Percentiles rank a stretch among this genome's conserved stretches.
Evolutionary conservation across 1,140 invertebrate genomes (phyloP).

Genomic region (Saxidomus purpurata): DNA sequence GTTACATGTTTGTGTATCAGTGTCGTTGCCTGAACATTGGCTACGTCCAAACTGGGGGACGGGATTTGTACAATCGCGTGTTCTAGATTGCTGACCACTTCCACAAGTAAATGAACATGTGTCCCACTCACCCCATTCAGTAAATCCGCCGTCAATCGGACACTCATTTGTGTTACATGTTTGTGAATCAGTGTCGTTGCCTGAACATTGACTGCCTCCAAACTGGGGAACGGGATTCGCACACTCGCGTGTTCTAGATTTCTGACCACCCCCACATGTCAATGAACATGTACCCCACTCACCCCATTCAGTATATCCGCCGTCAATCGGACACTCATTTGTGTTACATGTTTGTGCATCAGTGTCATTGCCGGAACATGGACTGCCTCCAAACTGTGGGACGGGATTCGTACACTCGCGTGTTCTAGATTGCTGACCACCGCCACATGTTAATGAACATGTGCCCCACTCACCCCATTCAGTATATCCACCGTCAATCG

Average conservation of each 20-base stretch:
- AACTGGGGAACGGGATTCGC: background rate
- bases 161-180: background rate
- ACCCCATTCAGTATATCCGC: constrained; percentile 1
- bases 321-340: background rate
- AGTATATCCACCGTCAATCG: constrained; percentile 11
- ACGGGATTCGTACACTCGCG: constrained; percentile 69
- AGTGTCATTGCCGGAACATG: constrained; percentile 59
- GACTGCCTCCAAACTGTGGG: constrained; percentile 67
- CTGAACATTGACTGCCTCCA: constrained; percentile 13
- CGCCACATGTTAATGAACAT: constrained; percentile 74
- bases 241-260: background rate
- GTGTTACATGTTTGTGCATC: constrained; percentile 55
- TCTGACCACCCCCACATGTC: background rate
- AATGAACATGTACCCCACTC: background rate
- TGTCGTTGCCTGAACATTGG: constrained; percentile 69
- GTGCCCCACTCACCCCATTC: constrained; percentile 57
- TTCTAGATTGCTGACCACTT: constrained; percentile 66
- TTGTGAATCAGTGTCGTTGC: constrained; percentile 52
- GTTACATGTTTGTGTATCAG: constrained; percentile 24
- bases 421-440: constrained; percentile 65
- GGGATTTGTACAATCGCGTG: constrained; percentile 71
- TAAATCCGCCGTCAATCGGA: constrained; percentile 6
- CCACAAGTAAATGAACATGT: constrained; percentile 75
- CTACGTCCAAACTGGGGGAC: constrained; percentile 70
- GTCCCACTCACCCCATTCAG: constrained; percentile 71